These are phyloP conservation scores for Zonitis immaculata DNA, from an alignment of 2,888 invertebrate species.

Conservation along the genomic window DNA sequence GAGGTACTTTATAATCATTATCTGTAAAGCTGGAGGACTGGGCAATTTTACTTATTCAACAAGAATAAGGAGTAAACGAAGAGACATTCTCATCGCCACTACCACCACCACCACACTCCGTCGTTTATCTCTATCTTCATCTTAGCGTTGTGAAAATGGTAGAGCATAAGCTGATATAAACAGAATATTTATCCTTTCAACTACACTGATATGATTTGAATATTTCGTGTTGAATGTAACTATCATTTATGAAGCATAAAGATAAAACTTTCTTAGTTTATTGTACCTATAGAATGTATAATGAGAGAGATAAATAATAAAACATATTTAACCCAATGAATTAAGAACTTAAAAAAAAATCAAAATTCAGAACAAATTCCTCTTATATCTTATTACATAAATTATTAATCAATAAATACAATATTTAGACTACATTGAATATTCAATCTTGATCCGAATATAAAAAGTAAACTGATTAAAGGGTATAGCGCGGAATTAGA, in stretches of 20 bases:
- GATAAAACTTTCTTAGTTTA: slow-evolving; percentile 7
- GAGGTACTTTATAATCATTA: slow-evolving; percentile 43
- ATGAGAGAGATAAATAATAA: not conserved
- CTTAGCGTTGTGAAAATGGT: slow-evolving; percentile 20
- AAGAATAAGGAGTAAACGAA: not conserved
- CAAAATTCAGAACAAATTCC: too few species aligned
- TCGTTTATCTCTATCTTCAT: slow-evolving; percentile 29
- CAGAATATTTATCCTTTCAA: slow-evolving; percentile 28
- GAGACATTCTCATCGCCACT: not conserved
- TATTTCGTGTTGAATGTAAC: slow-evolving; percentile 8
- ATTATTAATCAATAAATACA: too few species aligned
- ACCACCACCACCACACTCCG: not conserved
- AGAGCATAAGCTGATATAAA: slow-evolving; percentile 23
- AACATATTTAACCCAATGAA: not conserved
- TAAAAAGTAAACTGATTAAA: too few species aligned
- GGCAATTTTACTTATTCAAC: slow-evolving; percentile 35
- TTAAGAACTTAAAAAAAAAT: not conserved
- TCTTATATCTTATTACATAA: too few species aligned
- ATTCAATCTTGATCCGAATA: too few species aligned
- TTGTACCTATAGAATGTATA: too few species aligned
- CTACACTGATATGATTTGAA: slow-evolving; percentile 24
- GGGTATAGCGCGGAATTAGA: too few species aligned
- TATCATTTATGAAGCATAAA: slow-evolving; percentile 16
- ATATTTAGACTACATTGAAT: too few species aligned
- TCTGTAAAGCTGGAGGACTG: slow-evolving; percentile 34